Conservation (phyloP, 2,888 invertebrate species). For the Tipula unca region DNA sequence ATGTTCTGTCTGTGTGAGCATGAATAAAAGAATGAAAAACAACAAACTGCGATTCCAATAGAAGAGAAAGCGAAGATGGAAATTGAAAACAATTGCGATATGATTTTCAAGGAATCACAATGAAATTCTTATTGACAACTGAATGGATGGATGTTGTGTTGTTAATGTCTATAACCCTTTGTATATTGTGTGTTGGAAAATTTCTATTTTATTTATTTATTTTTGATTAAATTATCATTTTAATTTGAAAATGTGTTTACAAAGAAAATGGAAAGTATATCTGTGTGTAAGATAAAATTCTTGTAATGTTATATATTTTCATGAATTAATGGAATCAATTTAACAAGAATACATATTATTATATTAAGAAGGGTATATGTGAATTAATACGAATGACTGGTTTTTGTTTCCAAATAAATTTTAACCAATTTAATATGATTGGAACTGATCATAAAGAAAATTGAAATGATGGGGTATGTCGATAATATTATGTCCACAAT, state of each 20-base stretch:
- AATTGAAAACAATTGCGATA: background rate
- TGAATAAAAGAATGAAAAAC: background rate
- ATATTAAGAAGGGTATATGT: background rate
- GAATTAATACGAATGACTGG: background rate
- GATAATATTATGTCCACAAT: too few relatives aligned
- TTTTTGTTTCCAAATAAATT: background rate
- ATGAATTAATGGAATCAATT: background rate
- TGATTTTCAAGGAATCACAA: background rate
- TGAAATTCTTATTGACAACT: background rate
- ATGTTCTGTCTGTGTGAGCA: background rate
- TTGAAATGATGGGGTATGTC: too few relatives aligned
- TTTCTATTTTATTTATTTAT: too few relatives aligned
- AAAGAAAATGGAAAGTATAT: background rate
- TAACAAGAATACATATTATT: background rate
- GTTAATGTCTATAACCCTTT: background rate
- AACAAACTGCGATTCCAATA: background rate
- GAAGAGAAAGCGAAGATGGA: background rate
- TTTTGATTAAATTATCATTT: constrained; percentile 2
- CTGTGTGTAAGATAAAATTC: background rate
- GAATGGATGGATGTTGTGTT: background rate
- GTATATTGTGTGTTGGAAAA: background rate
- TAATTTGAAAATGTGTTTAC: background rate
- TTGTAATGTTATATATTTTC: background rate
- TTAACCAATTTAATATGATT: background rate
- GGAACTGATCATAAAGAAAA: too few relatives aligned